Base-by-base conservation (phyloP, 2,888 invertebrate genomes). In the Alentia gelatinosa region DNA sequence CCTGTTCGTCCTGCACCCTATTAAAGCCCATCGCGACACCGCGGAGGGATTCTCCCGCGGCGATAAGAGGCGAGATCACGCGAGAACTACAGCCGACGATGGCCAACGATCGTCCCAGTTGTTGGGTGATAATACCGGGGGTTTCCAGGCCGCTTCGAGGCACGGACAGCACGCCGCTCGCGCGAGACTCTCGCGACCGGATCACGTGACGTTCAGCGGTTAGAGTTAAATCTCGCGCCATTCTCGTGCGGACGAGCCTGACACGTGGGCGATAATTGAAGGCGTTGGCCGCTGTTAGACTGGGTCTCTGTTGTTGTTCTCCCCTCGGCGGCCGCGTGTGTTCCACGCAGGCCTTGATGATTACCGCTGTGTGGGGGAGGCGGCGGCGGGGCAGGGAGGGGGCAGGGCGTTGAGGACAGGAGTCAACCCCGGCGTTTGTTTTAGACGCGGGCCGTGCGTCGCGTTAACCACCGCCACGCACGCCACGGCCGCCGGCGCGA, bases 251-350 rank as follows among this genome's bases (percentile, higher is more conserved):
- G 42, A 50, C 50, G 86, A 86, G 86, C 42, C 26, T 86, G 47
- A 86, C 86, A 47, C 86, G 86, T 86, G 86, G 86, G 19, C 86
- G 86, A 47, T 86, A 86, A 86, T 86, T 86, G 47, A 19, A 30
- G 86, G 23, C 79, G 79, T 79, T 35, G 15, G 37, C 39, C 12
- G 30, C n/a, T n/a, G n/a, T n/a, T n/a, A n/a, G n/a, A n/a, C n/a
- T n/a, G n/a, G n/a, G n/a, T n/a, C n/a, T n/a, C 4, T 63, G 30
- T 1, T 1, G n/a, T 56, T 56, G 5, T 56, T 56, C 56, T 56
- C 3, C 1, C 56, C 56, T 9, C 3, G n/a, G n/a, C n/a, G n/a
- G 56, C 56, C 56, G n/a, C 56, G 56, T 56, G 56, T 19, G n/a
- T n/a, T n/a, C n/a, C n/a, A n/a, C n/a, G n/a, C n/a, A n/a, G n/a